phyloP scores from a whole-genome alignment of 1,140 invertebrate genomes.

The Pectinophora gossypiella region DNA sequence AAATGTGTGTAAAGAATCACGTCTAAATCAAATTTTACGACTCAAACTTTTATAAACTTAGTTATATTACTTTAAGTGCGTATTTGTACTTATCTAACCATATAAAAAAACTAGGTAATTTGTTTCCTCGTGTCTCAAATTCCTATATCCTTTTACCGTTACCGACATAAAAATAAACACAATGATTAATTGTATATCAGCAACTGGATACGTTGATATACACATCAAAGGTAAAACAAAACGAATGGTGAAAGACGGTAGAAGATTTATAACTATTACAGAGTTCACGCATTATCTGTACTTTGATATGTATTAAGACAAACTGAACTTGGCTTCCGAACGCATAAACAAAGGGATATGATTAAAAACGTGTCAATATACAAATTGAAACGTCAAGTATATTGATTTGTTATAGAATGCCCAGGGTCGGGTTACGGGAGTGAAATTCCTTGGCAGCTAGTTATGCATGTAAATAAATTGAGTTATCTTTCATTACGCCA shows the following conservation, averaged over 20 bases:
- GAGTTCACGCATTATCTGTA: conserved; percentile 20
- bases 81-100: no score
- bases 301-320: conserved; percentile 41
- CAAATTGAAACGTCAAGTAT: conserved; percentile 68
- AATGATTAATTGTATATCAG: conserved; percentile 50
- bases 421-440: conserved; percentile 14
- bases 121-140: no score
- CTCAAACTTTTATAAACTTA: no score
- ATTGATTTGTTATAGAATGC: conserved; percentile 54
- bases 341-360: conserved; percentile 53
- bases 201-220: conserved; percentile 46
- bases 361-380: conserved; percentile 71
- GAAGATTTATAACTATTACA: conserved; percentile 46
- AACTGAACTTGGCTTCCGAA: conserved; percentile 51
- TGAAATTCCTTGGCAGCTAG: conserved; percentile 19
- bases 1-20: no score
- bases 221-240: conserved; percentile 41
- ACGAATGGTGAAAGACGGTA: conserved; percentile 33
- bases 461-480: conserved; percentile 17
- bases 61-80: no score
- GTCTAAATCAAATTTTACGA: no score
- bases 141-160: no score
- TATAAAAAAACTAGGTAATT: no score
- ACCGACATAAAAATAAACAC: background rate
- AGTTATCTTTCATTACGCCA: conserved; percentile 13